Percentiles rank a stretch among this genome's conserved stretches.
Evolutionary conservation across 2,113 vertebrate species (phyloP).

Genomic region (Zosterops lateralis): DNA sequence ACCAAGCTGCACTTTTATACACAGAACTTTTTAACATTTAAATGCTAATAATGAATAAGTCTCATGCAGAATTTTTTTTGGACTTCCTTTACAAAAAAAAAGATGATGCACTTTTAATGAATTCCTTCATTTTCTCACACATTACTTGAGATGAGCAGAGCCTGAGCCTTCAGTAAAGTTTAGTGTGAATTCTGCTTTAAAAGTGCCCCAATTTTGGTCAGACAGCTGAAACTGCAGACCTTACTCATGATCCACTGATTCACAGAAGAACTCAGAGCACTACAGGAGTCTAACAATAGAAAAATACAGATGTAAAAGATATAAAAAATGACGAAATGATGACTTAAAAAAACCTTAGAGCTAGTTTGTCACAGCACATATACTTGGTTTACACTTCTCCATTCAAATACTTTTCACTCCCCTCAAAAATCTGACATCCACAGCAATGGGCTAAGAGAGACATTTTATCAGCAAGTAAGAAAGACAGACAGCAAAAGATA

Average conservation of each 20-base stretch:
- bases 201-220: slow-evolving; percentile 4
- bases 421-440: neutral
- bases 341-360: neutral
- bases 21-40: neutral
- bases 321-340: neutral
- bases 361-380: neutral
- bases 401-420: neutral
- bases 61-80: neutral
- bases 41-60: neutral
- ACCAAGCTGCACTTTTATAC: neutral
- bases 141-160: neutral
- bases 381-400: neutral
- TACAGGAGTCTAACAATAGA: neutral
- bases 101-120: neutral
- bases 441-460: neutral
- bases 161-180: neutral
- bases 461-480: neutral
- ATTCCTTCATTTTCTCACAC: slow-evolving; percentile 9
- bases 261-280: neutral
- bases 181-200: neutral
- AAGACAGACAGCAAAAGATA: neutral
- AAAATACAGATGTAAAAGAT: neutral
- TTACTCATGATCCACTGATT: neutral
- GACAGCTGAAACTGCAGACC: neutral
- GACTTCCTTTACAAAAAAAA: neutral